Conservation (phyloP, 2,888 invertebrate genomes). For the Eilema caniola region DNA sequence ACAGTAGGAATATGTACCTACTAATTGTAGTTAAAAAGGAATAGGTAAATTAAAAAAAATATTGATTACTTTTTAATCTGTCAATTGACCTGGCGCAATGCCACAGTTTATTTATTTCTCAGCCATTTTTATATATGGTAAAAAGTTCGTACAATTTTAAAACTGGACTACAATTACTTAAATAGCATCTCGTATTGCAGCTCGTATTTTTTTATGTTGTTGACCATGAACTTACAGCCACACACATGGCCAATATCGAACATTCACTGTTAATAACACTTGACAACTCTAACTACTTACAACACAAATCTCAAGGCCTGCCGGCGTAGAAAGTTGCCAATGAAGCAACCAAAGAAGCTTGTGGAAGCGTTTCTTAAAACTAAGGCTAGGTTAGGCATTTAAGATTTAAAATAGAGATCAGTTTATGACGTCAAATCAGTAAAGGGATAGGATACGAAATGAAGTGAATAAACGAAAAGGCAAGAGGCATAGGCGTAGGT, state of each 20-base stretch:
- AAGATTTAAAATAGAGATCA: too few relatives aligned
- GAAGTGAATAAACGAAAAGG: too few relatives aligned
- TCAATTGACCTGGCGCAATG: not conserved
- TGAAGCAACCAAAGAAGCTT: not conserved
- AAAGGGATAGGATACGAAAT: too few relatives aligned
- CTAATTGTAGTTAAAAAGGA: too few relatives aligned
- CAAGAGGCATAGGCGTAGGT: too few relatives aligned
- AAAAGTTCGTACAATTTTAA: not conserved
- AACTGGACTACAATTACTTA: not conserved
- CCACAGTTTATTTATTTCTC: not conserved
- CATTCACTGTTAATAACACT: conserved; percentile 7
- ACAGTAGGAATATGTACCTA: too few relatives aligned
- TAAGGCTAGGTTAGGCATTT: too few relatives aligned
- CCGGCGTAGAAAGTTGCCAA: not conserved
- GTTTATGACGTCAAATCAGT: too few relatives aligned
- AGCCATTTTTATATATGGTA: not conserved
- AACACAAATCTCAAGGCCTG: not conserved
- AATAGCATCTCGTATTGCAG: not conserved
- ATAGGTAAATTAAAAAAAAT: too few relatives aligned
- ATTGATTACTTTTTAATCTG: not conserved
- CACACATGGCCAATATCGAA: conserved; percentile 7
- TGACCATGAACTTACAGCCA: conserved; percentile 32
- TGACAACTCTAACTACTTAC: conserved; percentile 10
- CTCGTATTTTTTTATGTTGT: conserved; percentile 4
- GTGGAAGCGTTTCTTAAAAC: too few relatives aligned